These are phyloP conservation scores for Nomada fucata DNA, from an alignment of 2,888 invertebrate species.

Conservation along the genomic window DNA sequence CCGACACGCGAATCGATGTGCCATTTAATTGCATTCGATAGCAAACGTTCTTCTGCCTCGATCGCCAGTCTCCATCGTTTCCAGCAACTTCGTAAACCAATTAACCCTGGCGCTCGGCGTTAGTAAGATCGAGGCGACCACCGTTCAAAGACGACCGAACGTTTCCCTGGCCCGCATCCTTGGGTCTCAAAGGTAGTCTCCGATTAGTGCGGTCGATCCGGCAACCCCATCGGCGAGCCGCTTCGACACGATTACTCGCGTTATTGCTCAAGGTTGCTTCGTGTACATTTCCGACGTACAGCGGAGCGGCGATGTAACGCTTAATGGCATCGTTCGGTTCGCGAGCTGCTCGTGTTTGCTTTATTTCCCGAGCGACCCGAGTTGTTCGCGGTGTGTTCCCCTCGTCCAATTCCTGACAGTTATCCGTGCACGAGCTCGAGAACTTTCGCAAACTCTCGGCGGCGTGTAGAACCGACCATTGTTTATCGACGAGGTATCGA, in stretches of 20 bases:
- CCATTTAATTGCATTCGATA: conserved; percentile 48
- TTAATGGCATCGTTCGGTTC: conserved; percentile 1
- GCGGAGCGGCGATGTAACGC: background rate
- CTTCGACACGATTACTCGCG: background rate
- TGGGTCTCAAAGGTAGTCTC: background rate
- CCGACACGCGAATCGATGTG: conserved; percentile 41
- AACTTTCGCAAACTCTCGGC: background rate
- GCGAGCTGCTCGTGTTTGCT: background rate
- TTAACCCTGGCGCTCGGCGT: background rate
- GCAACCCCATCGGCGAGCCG: background rate
- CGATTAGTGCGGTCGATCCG: background rate
- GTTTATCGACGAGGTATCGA: background rate
- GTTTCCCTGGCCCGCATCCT: no score
- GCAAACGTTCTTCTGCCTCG: background rate
- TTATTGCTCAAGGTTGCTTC: background rate
- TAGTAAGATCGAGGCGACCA: no score
- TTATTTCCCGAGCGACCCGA: background rate
- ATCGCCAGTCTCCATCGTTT: background rate
- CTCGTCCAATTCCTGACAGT: background rate
- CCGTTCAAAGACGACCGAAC: no score
- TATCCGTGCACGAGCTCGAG: background rate
- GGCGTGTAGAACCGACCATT: background rate
- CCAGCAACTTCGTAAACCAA: background rate
- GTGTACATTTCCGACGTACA: conserved; percentile 5
- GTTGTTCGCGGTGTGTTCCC: background rate